Evolutionary conservation across 2,888 invertebrate genomes (phyloP).

Genomic region (Nephrotoma flavescens): DNA sequence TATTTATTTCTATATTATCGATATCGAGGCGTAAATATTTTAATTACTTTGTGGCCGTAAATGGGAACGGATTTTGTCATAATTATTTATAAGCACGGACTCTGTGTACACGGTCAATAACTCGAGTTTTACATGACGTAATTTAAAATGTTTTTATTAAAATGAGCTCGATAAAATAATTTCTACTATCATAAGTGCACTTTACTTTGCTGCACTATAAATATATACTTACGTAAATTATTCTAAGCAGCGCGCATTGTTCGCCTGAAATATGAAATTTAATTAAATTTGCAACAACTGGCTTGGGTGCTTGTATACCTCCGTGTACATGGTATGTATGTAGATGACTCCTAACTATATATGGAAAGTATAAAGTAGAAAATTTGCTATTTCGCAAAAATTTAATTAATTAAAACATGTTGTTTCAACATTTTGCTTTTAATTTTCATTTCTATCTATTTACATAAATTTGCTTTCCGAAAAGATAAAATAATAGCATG

Average conservation of each 20-base stretch:
- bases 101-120: background rate
- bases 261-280: background rate
- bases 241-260: background rate
- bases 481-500: too few relatives aligned
- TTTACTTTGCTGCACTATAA: background rate
- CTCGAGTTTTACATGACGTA: background rate
- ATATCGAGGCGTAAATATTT: background rate
- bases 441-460: background rate
- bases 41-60: background rate
- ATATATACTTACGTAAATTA: background rate
- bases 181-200: background rate
- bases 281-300: background rate
- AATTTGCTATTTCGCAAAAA: background rate
- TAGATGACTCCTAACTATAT: too few relatives aligned
- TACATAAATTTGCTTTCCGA: background rate
- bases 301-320: background rate
- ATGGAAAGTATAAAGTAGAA: background rate
- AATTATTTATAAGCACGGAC: background rate
- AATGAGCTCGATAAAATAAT: background rate
- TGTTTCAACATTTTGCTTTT: background rate
- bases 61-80: background rate
- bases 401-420: background rate
- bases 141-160: background rate
- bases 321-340: too few relatives aligned
- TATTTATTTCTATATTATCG: background rate